Conservation (phyloP, 2,113 vertebrate genomes). For the Sinocyclocheilus anshuiensis region DNA sequence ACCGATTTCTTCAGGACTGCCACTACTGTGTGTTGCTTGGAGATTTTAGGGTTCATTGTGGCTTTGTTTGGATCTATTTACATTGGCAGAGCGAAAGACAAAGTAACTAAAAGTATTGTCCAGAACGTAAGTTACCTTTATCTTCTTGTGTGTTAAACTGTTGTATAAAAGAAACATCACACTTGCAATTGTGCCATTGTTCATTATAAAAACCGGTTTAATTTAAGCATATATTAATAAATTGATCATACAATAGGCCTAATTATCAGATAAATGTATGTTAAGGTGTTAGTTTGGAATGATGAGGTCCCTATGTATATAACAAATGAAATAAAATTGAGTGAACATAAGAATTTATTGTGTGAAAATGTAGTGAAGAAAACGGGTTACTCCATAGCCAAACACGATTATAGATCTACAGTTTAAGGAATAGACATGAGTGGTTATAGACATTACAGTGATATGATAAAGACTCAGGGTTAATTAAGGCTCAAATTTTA, state of each 20-base stretch:
- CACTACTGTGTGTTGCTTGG: neutral
- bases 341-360: neutral
- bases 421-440: neutral
- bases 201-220: neutral
- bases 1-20: neutral
- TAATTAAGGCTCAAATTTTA: conserved; percentile 50
- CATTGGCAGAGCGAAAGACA: neutral
- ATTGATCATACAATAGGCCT: neutral
- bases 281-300: neutral
- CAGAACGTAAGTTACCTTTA: neutral
- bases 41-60: neutral
- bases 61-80: neutral
- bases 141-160: neutral
- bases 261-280: neutral
- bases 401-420: neutral
- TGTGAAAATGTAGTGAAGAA: neutral
- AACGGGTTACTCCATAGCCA: neutral
- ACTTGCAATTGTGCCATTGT: neutral
- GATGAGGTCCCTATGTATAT: no score
- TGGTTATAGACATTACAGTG: conserved; percentile 19
- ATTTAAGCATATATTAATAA: neutral
- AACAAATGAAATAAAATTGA: neutral
- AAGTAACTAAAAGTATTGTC: neutral
- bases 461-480: conserved; percentile 36
- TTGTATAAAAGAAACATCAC: neutral